These are phyloP conservation scores for Tympanoctomys barrerae DNA, from an alignment of 2,797 vertebrate species.

Conservation along the genomic window DNA sequence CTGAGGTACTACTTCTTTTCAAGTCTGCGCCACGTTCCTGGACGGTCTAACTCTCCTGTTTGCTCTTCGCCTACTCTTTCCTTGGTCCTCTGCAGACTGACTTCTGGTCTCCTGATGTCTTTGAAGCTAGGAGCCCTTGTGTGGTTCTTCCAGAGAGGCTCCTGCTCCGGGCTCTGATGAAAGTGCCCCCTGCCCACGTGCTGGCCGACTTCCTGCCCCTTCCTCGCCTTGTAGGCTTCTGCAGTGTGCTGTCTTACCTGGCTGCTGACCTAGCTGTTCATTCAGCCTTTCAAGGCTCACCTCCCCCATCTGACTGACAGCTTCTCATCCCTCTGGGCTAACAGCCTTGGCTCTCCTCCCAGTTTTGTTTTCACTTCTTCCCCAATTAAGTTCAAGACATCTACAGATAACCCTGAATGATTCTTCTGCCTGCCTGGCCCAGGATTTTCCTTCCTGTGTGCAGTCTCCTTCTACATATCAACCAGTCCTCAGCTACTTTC, in stretches of 20 bases:
- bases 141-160: not conserved
- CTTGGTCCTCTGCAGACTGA: not conserved
- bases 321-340: not conserved
- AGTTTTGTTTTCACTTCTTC: constrained; percentile 23
- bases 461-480: not conserved
- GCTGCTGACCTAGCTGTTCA: not conserved
- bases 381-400: not conserved
- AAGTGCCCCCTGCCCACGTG: rapidly evolving
- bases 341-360: not conserved
- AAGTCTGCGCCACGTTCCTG: not conserved
- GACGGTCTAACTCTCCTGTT: not conserved
- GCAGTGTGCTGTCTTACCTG: not conserved
- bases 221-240: not conserved
- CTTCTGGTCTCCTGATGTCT: constrained; percentile 15
- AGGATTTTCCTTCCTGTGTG: not conserved
- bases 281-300: not conserved
- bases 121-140: not conserved
- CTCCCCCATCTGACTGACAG: not conserved
- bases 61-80: not conserved
- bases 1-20: not conserved
- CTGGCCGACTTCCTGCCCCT: not conserved
- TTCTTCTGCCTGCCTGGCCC: not conserved
- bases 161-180: rapidly evolving
- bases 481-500: not conserved
- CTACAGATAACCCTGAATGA: not conserved